Conservation (phyloP, 1,140 invertebrate genomes). For the Archivesica marissinica region DNA sequence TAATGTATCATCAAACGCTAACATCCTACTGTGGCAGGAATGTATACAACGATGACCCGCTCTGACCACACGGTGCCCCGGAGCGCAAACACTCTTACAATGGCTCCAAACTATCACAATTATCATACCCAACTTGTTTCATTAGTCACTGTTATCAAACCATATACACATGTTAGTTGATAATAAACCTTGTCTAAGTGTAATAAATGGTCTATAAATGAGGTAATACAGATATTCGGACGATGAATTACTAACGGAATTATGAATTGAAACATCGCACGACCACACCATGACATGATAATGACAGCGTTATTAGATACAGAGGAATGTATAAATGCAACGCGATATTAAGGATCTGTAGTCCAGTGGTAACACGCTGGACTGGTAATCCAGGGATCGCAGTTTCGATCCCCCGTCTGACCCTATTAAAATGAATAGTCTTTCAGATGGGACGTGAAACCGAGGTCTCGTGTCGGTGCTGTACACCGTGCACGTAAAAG, state of each 20-base stretch:
- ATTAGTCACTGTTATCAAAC: conserved; percentile 4
- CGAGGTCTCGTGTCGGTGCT: too few species aligned
- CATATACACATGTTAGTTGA: conserved; percentile 6
- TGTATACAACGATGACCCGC: neutral
- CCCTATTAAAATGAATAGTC: too few species aligned
- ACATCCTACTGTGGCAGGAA: neutral
- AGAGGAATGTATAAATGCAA: conserved; percentile 14
- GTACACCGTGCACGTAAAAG: too few species aligned
- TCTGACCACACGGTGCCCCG: neutral
- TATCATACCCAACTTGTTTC: neutral
- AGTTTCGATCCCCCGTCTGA: too few species aligned
- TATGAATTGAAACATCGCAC: neutral
- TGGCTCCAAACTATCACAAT: neutral
- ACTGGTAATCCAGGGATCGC: too few species aligned
- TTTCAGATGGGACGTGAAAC: too few species aligned
- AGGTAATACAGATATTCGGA: neutral
- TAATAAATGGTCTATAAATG: conserved; percentile 9
- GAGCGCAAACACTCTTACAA: neutral
- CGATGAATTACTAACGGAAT: neutral
- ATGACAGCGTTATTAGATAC: neutral
- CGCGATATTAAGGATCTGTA: too few species aligned
- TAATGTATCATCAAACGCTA: neutral
- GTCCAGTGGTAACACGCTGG: too few species aligned
- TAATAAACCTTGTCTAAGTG: conserved; percentile 12
- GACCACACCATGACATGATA: conserved; percentile 11